phyloP scores from a whole-genome alignment of 2,113 vertebrate genomes.

The Hirundichthys speculiger region DNA sequence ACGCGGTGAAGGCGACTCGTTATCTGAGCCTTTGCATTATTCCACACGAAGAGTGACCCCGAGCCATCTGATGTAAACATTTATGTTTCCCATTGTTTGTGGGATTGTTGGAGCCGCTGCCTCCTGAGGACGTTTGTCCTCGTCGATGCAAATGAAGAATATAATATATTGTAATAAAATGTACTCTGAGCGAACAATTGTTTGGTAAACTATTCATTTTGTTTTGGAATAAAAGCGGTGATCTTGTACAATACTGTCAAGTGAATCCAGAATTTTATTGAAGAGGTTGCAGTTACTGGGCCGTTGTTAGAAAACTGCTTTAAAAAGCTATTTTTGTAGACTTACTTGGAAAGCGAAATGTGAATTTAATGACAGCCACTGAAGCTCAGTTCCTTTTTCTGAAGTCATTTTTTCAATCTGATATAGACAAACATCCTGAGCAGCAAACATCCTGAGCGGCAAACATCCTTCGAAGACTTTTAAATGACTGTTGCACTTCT shows the following conservation, averaged over 20 bases:
- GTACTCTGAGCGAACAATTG: background rate
- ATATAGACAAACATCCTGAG: too few relatives aligned
- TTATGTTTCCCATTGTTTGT: background rate
- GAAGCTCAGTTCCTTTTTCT: background rate
- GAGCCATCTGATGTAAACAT: background rate
- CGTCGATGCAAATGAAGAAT: background rate
- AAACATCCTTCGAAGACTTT: too few relatives aligned
- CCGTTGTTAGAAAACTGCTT: too few relatives aligned
- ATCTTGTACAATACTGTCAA: too few relatives aligned
- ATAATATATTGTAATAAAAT: background rate
- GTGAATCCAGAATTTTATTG: too few relatives aligned
- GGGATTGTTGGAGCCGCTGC: background rate
- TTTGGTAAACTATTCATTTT: background rate
- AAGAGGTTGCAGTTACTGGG: too few relatives aligned
- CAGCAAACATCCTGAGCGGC: too few relatives aligned
- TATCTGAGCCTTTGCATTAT: constrained; percentile 6
- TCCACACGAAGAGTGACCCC: background rate
- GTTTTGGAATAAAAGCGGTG: background rate
- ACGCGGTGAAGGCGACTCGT: constrained; percentile 22
- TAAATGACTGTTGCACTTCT: too few relatives aligned
- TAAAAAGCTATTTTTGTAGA: background rate
- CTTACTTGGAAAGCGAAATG: background rate
- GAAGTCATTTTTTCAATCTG: too few relatives aligned
- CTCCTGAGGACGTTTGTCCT: background rate
- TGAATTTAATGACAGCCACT: background rate